phyloP scores from a whole-genome alignment of 2,797 vertebrate species.

The Scolopax rusticola region DNA sequence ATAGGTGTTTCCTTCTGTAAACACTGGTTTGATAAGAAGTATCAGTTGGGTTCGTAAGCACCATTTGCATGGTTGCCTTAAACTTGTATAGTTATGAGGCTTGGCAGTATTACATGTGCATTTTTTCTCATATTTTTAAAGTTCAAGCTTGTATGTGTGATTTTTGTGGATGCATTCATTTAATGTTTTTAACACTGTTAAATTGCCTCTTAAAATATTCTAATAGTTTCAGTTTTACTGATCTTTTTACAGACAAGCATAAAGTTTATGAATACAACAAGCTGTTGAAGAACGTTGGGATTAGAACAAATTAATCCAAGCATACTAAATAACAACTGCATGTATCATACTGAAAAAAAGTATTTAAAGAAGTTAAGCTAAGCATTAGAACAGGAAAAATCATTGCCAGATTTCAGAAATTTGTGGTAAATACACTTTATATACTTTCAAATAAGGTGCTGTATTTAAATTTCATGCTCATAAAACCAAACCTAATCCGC shows the following conservation, averaged over 20 bases:
- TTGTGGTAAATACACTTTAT: neutral
- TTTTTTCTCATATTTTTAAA: neutral
- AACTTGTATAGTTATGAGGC: neutral
- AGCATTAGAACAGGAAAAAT: neutral
- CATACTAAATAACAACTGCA: neutral
- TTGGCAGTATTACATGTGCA: neutral
- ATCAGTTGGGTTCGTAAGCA: constrained; percentile 89
- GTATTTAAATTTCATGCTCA: neutral
- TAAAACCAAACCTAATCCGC: neutral
- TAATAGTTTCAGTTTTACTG: neutral
- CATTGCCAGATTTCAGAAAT: neutral
- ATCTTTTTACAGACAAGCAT: neutral
- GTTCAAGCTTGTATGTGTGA: neutral
- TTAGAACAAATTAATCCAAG: neutral
- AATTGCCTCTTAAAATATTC: neutral
- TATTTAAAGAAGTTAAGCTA: neutral
- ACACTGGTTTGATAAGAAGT: constrained; percentile 86
- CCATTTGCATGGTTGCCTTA: constrained; percentile 30
- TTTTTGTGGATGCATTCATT: neutral
- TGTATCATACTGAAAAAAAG: neutral
- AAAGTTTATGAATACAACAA: neutral
- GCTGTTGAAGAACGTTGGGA: neutral
- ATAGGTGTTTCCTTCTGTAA: constrained; percentile 82
- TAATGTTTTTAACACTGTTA: neutral
- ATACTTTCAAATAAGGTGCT: neutral